Conservation (phyloP, 2,797 vertebrate genomes). For the Eutrigla gurnardus region DNA sequence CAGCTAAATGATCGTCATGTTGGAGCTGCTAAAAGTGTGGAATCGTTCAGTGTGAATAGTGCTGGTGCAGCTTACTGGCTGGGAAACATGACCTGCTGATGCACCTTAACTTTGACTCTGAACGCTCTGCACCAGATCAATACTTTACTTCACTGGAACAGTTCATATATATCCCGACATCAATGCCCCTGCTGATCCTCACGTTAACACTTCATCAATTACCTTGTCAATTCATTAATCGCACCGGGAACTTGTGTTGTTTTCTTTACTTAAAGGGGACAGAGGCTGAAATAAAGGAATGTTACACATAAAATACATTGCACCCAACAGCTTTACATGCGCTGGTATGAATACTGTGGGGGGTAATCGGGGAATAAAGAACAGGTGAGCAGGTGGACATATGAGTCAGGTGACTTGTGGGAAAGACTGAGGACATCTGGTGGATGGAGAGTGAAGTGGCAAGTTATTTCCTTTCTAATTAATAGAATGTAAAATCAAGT, state of each 20-base stretch:
- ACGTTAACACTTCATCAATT: constrained; percentile 5
- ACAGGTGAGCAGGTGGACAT: not conserved
- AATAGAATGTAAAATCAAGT: no score
- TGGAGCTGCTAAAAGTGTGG: constrained; percentile 41
- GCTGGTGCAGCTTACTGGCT: constrained; percentile 38
- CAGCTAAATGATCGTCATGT: constrained; percentile 28
- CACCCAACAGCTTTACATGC: not conserved
- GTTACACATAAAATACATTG: not conserved
- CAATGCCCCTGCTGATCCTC: not conserved
- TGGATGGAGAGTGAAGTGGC: not conserved
- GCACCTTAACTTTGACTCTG: constrained; percentile 33
- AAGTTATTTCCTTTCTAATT: no score
- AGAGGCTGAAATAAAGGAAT: not conserved
- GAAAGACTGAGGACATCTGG: not conserved
- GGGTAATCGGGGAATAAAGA: not conserved
- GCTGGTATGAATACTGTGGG: not conserved
- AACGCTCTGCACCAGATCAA: constrained; percentile 12
- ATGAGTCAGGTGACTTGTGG: not conserved
- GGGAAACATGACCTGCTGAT: constrained; percentile 32
- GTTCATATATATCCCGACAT: not conserved
- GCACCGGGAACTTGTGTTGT: not conserved
- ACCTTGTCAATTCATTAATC: not conserved
- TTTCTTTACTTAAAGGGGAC: not conserved
- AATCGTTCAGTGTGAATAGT: constrained; percentile 44
- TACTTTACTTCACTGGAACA: constrained; percentile 20